Conservation (phyloP, 2,113 vertebrate species). For the Astur gentilis region DNA sequence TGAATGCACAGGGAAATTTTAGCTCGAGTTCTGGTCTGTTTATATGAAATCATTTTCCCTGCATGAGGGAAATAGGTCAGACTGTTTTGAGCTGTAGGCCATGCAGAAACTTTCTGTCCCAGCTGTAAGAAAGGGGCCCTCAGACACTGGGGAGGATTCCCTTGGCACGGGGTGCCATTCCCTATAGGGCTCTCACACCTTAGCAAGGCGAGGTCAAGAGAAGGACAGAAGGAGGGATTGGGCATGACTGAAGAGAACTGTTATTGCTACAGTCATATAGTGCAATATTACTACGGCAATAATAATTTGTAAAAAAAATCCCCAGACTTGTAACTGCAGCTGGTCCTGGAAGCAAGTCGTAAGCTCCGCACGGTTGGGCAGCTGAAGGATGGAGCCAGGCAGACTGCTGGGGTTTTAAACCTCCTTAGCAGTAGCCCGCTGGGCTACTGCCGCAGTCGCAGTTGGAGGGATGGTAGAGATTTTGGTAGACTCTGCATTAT, state of each 20-base stretch:
- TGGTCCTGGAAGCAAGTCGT: background rate
- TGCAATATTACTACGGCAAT: background rate
- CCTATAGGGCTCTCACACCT: background rate
- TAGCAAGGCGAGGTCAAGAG: background rate
- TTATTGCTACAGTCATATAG: background rate
- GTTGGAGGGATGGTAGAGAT: background rate
- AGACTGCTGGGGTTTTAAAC: background rate
- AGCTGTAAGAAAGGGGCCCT: background rate
- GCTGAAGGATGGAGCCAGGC: background rate
- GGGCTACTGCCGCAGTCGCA: background rate
- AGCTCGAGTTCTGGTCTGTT: background rate
- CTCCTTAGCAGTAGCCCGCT: background rate
- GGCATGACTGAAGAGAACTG: background rate
- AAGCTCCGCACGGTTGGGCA: rapidly evolving
- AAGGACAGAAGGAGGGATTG: background rate
- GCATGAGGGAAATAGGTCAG: background rate
- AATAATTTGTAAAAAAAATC: background rate
- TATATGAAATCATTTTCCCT: background rate
- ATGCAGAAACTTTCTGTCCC: background rate
- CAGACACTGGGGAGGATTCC: background rate
- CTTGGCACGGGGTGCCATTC: background rate
- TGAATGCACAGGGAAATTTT: background rate
- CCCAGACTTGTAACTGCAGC: background rate
- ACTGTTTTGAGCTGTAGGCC: background rate
- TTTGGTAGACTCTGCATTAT: background rate